Evolutionary conservation across 2,113 vertebrate species (phyloP), one percentile per base, ranked within the genome.

Genomic region (Tauraco erythrolophus): DNA sequence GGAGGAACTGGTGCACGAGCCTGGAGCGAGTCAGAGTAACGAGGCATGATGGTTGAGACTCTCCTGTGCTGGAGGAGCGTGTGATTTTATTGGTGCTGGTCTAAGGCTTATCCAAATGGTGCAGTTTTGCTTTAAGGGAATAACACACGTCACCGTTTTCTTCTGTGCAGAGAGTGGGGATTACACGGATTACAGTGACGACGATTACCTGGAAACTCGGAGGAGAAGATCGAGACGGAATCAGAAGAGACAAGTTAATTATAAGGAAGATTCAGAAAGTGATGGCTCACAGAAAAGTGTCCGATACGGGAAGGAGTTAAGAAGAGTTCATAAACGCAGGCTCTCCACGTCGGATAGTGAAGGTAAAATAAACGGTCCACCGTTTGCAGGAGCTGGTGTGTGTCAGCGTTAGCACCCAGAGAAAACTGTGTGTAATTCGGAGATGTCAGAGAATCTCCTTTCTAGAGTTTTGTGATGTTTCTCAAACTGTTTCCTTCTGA

Each of bases 191-290:
- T 99, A 98, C 93, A 99, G 99, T 4, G 98, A 99, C 61, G 99
- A 99, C 19, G 98, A 99, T 51, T 99, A 99, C 60, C 94, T 98
- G 89, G 99, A 99, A 93, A 98, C 98, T 15, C 98, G 99, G 61
- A 98, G 99, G 97, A 98, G 99, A 66, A 98, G 99, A 39, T 99
- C 99, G 61, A 98, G 99, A 91, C 98, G 99, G 78, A 99, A 99
- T 94, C 99, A 99, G 96, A 99, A 98, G 70, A 98, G 99, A 96
- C 98, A 99, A 97, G 99, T 99, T 71, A 99, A 99, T 98, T 99
- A 99, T 80, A 98, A 99, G 13, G 99, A 99, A 97, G 99, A 99
- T n/a, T 99, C 99, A 1, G 99, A 99, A 72, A 99, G 99, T 1
- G 99, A 99, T 22, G 98, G 98, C 85, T 99, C 99, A 27, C 98